These are phyloP conservation scores for Fundulus diaphanus DNA, from an alignment of 2,797 vertebrate species.

Conservation along the genomic window DNA sequence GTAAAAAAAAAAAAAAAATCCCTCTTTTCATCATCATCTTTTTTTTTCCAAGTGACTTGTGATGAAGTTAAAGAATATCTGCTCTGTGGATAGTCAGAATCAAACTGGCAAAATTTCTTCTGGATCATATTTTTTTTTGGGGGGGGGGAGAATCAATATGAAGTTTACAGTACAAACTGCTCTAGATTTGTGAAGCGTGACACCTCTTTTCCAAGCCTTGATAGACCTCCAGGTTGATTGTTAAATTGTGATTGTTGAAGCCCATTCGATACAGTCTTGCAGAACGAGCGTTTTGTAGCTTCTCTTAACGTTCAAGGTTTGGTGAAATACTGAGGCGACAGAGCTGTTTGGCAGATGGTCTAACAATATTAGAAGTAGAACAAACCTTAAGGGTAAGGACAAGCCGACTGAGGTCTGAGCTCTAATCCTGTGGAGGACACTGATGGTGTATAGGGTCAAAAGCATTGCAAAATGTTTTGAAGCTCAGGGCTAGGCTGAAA, in stretches of 20 bases:
- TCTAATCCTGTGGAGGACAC: conserved; percentile 38
- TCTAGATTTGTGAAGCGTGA: conserved; percentile 52
- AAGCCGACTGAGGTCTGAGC: conserved; percentile 33
- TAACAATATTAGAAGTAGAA: conserved; percentile 42
- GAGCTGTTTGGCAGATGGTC: conserved; percentile 54
- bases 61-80: conserved; percentile 28
- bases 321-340: conserved; percentile 37
- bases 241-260: conserved; percentile 64
- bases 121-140: conserved; percentile 37
- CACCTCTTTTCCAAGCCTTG: conserved; percentile 44
- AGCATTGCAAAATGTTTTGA: conserved; percentile 33
- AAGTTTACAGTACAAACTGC: conserved; percentile 35
- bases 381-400: conserved; percentile 44
- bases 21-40: conserved; percentile 2
- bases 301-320: conserved; percentile 19
- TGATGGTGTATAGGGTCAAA: conserved; percentile 23
- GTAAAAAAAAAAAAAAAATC: conserved; percentile 9
- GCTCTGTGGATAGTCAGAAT: conserved; percentile 23
- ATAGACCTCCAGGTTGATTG: conserved; percentile 63
- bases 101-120: conserved; percentile 29
- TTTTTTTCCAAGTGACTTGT: not conserved
- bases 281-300: conserved; percentile 32
- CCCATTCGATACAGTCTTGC: conserved; percentile 47
- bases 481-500: not conserved
- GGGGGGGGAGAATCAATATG: conserved; percentile 33